Conservation (phyloP, 2,113 vertebrate genomes). For the Patagioenas fasciata region DNA sequence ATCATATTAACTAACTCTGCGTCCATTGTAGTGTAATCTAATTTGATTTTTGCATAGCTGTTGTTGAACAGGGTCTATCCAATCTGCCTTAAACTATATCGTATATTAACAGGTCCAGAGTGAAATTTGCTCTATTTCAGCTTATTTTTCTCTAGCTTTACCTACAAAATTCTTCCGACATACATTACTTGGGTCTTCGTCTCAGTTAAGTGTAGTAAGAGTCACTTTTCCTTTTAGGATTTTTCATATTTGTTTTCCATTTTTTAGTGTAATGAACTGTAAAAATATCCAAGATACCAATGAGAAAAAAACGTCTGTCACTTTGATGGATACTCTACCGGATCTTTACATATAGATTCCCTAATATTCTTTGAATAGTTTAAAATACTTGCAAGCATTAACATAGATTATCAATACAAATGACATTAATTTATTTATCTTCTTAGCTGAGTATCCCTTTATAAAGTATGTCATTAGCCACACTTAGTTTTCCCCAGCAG, state of each 20-base stretch:
- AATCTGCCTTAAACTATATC: neutral
- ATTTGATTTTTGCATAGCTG: neutral
- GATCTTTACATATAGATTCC: neutral
- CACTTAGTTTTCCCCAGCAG: neutral
- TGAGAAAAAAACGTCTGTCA: neutral
- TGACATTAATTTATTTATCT: neutral
- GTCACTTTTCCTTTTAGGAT: neutral
- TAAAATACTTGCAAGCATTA: neutral
- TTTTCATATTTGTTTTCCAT: neutral
- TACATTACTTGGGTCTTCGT: neutral
- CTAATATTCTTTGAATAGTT: fast-evolving
- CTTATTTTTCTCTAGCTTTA: neutral
- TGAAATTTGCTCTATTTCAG: neutral
- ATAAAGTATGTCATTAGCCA: neutral
- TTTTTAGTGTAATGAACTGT: neutral
- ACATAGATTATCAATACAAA: neutral
- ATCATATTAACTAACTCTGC: neutral
- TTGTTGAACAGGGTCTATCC: neutral
- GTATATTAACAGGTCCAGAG: neutral
- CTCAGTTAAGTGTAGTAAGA: neutral
- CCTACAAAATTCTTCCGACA: neutral
- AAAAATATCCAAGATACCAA: neutral
- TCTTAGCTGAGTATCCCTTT: neutral
- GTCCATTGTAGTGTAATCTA: neutral
- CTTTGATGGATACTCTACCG: neutral